Base-by-base conservation (phyloP, 2,888 invertebrate genomes). In the Calameuta filiformis region DNA sequence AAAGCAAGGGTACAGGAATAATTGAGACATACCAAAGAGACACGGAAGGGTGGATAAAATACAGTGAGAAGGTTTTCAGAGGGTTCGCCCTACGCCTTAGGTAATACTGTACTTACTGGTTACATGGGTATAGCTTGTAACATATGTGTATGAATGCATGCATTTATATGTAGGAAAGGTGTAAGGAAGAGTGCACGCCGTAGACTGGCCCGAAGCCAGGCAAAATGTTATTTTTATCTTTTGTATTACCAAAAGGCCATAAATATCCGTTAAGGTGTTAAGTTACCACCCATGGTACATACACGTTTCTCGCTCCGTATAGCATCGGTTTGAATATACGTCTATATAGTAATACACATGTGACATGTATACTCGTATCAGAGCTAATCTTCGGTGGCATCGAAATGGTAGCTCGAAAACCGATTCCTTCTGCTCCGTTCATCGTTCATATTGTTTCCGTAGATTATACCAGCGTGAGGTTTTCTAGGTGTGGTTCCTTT, bases 181-280 rank as follows among this genome's bases (percentile, higher is more conserved):
- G 56, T 56, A 56, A 56, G 56, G 56, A 56, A 56, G 56, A 23
- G 56, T 23, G 56, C 56, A 9, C 6, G 56, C 23, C 23, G 56
- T 56, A 56, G 15, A 56, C 71, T 80, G 82, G 80, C 80, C 77
- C 77, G 35, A 74, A 79, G 83, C 78, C 81, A 81, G 81, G 35
- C 79, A 77, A 86, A 75, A 79, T 69, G 77, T 80, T 80, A 80
- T 80, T 85, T 86, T 86, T 85, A 81, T 86, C 80, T 83, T 82
- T 83, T 77, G 75, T 79, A 77, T 82, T 80, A 80, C 78, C 83
- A 81, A 86, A 85, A 83, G 80, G 73, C 79, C 82, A 83, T 86
- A 85, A 86, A 85, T 84, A 83, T 82, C 80, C 82, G 82, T 81
- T 81, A 84, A 85, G 80, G 83, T 84, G 84, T 85, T 83, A 86